Evolutionary conservation across 23 tunicate species (phyloP).

Genomic region (Trididemnum miniatum): DNA sequence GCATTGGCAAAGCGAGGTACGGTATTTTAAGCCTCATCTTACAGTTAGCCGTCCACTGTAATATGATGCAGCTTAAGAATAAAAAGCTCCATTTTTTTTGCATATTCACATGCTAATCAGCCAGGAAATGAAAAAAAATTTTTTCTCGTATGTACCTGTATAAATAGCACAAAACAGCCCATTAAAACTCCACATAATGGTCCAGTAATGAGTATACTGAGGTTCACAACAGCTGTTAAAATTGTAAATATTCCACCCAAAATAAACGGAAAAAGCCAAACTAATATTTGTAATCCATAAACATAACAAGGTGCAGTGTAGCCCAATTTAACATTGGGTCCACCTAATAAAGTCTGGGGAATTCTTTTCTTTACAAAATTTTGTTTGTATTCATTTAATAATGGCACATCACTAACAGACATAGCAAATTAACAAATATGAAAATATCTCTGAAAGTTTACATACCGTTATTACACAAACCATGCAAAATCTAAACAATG

Average conservation of each 20-base stretch:
- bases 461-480: too few relatives aligned
- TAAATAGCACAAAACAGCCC: constrained; percentile 34
- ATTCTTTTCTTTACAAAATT: constrained; percentile 57
- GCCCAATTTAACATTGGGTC: constrained; percentile 54
- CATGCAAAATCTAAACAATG: too few relatives aligned
- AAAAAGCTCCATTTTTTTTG: too few relatives aligned
- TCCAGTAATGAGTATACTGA: constrained; percentile 17
- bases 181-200: constrained; percentile 27
- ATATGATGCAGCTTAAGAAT: too few relatives aligned
- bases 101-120: too few relatives aligned
- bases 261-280: constrained; percentile 69
- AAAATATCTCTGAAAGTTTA: too few relatives aligned
- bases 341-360: constrained; percentile 80
- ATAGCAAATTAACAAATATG: constrained; percentile 11
- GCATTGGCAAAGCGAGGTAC: too few relatives aligned
- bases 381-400: constrained; percentile 62
- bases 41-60: too few relatives aligned
- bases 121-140: too few relatives aligned
- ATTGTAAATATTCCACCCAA: constrained; percentile 49
- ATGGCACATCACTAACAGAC: constrained; percentile 51
- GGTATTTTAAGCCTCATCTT: too few relatives aligned
- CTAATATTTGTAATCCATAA: constrained; percentile 43
- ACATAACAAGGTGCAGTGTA: constrained; percentile 63
- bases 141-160: constrained; percentile 61
- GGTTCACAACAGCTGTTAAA: constrained; percentile 45